Conservation (phyloP, 2,113 vertebrate genomes). For the Ceyx melanurus region DNA sequence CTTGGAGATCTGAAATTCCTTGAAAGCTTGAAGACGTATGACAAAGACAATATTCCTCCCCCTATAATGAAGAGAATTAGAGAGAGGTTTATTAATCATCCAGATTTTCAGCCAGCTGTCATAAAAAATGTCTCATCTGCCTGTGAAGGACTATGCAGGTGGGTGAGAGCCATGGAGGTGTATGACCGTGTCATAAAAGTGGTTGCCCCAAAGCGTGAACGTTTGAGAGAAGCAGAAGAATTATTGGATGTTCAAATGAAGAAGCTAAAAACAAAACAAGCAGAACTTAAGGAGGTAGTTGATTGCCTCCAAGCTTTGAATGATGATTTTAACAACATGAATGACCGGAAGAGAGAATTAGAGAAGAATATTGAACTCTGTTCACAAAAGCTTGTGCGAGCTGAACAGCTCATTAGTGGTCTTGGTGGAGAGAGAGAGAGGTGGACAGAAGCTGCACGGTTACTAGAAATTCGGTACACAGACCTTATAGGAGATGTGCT, state of each 20-base stretch:
- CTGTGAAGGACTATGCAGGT: conserved; percentile 92
- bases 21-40: conserved; percentile 84
- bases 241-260: conserved; percentile 81
- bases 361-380: conserved; percentile 90
- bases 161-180: conserved; percentile 91
- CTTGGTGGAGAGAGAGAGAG: conserved; percentile 91
- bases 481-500: conserved; percentile 90
- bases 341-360: conserved; percentile 78
- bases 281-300: conserved; percentile 84
- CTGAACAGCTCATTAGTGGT: conserved; percentile 89
- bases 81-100: conserved; percentile 86
- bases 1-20: conserved; percentile 90
- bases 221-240: conserved; percentile 78
- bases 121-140: conserved; percentile 93
- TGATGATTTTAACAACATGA: conserved; percentile 83
- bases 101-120: conserved; percentile 86
- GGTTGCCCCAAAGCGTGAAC: conserved; percentile 87
- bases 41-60: conserved; percentile 88
- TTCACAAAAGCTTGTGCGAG: conserved; percentile 86
- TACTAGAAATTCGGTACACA: conserved; percentile 78
- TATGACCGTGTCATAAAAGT: conserved; percentile 89
- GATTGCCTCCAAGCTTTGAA: conserved; percentile 84
- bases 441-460: conserved; percentile 87
- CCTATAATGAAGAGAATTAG: conserved; percentile 85
- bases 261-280: conserved; percentile 82